phyloP scores from a whole-genome alignment of 2,113 vertebrate genomes.

The Agapornis roseicollis region DNA sequence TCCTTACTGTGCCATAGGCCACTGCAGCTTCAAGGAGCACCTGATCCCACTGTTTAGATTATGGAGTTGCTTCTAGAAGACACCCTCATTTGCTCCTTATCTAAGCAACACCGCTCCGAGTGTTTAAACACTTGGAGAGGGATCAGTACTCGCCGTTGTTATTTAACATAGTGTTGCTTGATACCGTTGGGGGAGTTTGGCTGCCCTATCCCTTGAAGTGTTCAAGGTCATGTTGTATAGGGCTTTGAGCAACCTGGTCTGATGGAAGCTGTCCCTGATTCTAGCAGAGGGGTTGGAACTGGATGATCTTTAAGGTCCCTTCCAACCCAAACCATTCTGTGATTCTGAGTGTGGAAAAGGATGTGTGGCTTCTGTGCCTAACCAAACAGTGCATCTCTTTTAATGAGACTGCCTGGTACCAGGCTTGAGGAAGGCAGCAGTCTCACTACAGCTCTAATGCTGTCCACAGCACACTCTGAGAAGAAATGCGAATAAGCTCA shows the following conservation, averaged over 20 bases:
- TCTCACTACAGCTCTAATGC: not conserved
- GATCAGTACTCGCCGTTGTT: too few species aligned
- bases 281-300: too few species aligned
- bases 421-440: not conserved
- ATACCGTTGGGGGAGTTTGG: too few species aligned
- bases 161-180: too few species aligned
- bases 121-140: too few species aligned
- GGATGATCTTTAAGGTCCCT: too few species aligned
- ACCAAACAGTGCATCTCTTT: not conserved
- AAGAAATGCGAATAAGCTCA: not conserved
- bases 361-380: not conserved
- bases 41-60: not conserved
- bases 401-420: not conserved
- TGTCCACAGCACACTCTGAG: not conserved
- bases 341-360: not conserved
- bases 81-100: not conserved
- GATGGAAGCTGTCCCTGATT: too few species aligned
- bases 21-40: too few species aligned
- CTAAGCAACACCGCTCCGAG: not conserved
- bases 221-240: too few species aligned
- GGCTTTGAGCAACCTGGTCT: too few species aligned
- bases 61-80: not conserved
- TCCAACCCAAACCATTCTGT: too few species aligned
- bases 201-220: too few species aligned
- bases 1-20: fast-evolving